These are phyloP conservation scores for Macrosoma leucophasiata DNA, from an alignment of 2,888 invertebrate genomes.

Conservation along the genomic window DNA sequence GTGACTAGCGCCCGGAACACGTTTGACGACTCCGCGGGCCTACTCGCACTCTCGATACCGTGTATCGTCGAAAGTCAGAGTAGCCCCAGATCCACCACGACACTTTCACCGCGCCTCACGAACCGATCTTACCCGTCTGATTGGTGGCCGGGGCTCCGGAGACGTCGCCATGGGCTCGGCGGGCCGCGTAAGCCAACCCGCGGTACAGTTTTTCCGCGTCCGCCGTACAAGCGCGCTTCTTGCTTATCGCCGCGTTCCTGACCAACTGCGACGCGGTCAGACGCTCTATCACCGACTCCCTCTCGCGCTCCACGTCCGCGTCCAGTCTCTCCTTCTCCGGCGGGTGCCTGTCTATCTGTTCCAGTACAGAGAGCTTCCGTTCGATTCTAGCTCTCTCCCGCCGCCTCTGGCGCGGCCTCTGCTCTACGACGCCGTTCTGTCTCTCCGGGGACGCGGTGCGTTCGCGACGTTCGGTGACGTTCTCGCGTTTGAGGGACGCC, in stretches of 20 bases:
- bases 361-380: too few species aligned
- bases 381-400: too few species aligned
- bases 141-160: slow-evolving; percentile 64
- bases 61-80: too few species aligned
- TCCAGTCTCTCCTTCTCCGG: slow-evolving; percentile 6
- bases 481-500: slow-evolving; percentile 38
- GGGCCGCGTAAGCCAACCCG: slow-evolving; percentile 55
- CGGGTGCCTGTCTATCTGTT: too few species aligned
- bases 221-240: slow-evolving; percentile 48
- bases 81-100: slow-evolving; percentile 55
- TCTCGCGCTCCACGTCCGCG: slow-evolving; percentile 45
- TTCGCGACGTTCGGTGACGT: slow-evolving; percentile 8
- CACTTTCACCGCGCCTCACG: slow-evolving; percentile 64
- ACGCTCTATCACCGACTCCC: slow-evolving; percentile 33
- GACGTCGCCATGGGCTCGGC: slow-evolving; percentile 53
- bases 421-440: slow-evolving; percentile 34
- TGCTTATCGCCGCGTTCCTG: slow-evolving; percentile 41
- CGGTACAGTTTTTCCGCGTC: slow-evolving; percentile 69
- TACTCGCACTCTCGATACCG: too few species aligned
- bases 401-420: slow-evolving; percentile 17
- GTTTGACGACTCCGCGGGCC: too few species aligned
- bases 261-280: slow-evolving; percentile 47
- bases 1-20: too few species aligned
- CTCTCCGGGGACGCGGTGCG: slow-evolving; percentile 28
- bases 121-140: slow-evolving; percentile 74